Evolutionary conservation across 37 sponge, comb jelly and placozoan genomes (phyloP).

Genomic region (Haliclona indistincta): DNA sequence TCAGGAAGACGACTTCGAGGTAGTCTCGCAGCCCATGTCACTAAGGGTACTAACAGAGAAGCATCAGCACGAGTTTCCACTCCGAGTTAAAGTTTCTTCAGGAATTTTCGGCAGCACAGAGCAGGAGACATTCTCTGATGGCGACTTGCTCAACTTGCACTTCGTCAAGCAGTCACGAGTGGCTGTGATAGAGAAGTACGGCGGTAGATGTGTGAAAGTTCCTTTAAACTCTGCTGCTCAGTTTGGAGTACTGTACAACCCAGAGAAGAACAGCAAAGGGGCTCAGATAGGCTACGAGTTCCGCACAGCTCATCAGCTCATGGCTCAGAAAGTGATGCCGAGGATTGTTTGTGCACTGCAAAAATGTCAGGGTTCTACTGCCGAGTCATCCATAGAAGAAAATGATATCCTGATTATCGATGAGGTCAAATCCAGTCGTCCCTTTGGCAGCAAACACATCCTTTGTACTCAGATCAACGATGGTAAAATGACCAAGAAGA

Average conservation of each 20-base stretch:
- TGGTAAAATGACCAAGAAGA: neutral
- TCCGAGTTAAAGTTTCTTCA: neutral
- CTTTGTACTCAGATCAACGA: neutral
- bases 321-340: conserved; percentile 2
- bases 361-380: neutral
- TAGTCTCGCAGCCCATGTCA: neutral
- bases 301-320: neutral
- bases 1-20: neutral
- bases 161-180: neutral
- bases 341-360: conserved; percentile 4
- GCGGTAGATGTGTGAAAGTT: neutral
- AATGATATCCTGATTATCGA: neutral
- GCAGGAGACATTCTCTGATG: conserved; percentile 2
- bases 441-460: neutral
- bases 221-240: conserved; percentile 5
- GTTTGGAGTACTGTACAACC: neutral
- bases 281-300: neutral
- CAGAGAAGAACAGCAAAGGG: neutral
- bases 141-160: neutral
- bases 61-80: conserved; percentile 2
- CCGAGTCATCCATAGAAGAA: neutral
- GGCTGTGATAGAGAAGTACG: neutral
- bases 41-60: neutral
- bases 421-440: neutral
- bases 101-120: neutral